Evolutionary conservation across 2,797 vertebrate genomes (phyloP).

Genomic region (Takifugu ocellatus): DNA sequence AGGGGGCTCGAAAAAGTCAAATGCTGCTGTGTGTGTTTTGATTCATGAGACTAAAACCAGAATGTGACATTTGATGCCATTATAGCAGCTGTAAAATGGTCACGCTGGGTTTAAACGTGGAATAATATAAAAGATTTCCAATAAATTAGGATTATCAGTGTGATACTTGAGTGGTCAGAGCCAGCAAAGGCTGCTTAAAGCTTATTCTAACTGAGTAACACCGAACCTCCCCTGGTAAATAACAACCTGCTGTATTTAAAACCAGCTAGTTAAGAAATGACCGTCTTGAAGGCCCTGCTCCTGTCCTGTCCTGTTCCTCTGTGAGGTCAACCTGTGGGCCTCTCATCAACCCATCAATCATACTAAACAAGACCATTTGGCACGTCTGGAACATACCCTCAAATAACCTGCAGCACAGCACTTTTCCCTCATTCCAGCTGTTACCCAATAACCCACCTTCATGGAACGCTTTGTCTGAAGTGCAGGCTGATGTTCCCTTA

Average conservation of each 20-base stretch:
- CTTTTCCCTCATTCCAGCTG: conserved; percentile 10
- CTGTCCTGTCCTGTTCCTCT: conserved; percentile 18
- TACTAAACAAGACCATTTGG: conserved; percentile 19
- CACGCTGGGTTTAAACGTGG: conserved; percentile 9
- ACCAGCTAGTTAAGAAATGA: conserved; percentile 6
- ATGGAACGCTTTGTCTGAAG: neutral
- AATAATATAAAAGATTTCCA: neutral
- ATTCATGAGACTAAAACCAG: conserved; percentile 16
- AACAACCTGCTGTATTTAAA: neutral
- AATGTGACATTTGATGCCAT: conserved; percentile 33
- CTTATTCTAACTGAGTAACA: too few relatives aligned
- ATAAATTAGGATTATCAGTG: neutral
- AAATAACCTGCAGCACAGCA: conserved; percentile 29
- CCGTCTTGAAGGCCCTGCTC: conserved; percentile 5
- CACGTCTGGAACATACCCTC: conserved; percentile 17
- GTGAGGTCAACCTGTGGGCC: conserved; percentile 18
- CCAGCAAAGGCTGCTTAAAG: too few relatives aligned
- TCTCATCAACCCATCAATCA: conserved; percentile 54
- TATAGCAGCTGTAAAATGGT: conserved; percentile 7
- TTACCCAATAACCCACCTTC: conserved; percentile 1
- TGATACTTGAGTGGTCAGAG: too few relatives aligned
- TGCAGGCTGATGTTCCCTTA: neutral
- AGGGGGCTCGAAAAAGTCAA: conserved; percentile 4
- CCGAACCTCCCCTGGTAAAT: neutral
- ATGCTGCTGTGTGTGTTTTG: conserved; percentile 13